These are phyloP conservation scores for Barbus barbus DNA, from an alignment of 2,113 vertebrate genomes.

Conservation along the genomic window DNA sequence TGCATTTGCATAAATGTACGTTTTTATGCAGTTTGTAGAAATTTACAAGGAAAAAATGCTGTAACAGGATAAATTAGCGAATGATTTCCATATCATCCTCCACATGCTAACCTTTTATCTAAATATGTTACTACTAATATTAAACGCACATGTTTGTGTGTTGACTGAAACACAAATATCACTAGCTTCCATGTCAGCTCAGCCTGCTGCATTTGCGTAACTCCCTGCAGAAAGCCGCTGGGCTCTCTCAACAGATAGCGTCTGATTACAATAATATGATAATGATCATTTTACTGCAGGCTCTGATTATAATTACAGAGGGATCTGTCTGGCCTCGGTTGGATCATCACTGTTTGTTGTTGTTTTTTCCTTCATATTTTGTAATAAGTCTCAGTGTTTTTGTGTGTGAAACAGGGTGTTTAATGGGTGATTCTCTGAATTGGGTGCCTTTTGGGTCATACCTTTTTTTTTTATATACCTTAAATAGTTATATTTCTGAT, in stretches of 20 bases:
- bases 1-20: not conserved
- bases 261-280: slow-evolving; percentile 29
- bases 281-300: slow-evolving; percentile 24
- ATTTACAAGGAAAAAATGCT: not conserved
- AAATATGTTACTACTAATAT: not conserved
- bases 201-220: not conserved
- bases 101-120: not conserved
- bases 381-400: slow-evolving; percentile 5
- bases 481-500: too few relatives aligned
- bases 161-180: not conserved
- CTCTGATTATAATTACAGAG: slow-evolving; percentile 41
- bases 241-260: not conserved
- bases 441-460: too few relatives aligned
- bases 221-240: not conserved
- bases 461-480: too few relatives aligned
- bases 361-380: slow-evolving; percentile 8
- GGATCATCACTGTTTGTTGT: not conserved
- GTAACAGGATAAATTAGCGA: not conserved
- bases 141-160: not conserved
- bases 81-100: not conserved
- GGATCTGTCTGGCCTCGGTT: slow-evolving; percentile 16
- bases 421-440: too few relatives aligned
- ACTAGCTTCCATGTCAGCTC: not conserved
- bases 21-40: not conserved
- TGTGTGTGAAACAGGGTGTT: not conserved